A percentile compares a stretch with the other conserved stretches of the same genome.
These are phyloP conservation scores for Myotis findleyi DNA, from an alignment of 2,797 vertebrate genomes.

Conservation along the genomic window DNA sequence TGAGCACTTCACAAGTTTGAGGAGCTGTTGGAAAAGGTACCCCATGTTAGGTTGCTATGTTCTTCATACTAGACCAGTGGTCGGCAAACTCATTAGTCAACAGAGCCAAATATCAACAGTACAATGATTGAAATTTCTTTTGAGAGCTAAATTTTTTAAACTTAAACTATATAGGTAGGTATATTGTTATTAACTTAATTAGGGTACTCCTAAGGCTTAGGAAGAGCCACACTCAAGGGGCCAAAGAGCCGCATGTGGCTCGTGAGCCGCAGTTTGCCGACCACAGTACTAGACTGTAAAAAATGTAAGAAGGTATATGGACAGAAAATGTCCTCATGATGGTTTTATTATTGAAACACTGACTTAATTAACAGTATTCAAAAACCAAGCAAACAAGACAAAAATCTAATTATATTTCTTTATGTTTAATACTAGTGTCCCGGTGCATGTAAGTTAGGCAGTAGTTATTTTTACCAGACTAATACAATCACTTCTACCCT, in stretches of 20 bases:
- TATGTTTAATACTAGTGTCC: constrained; percentile 70
- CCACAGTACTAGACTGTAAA: background rate
- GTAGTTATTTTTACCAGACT: constrained; percentile 74
- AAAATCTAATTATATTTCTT: constrained; percentile 62
- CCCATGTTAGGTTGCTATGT: background rate
- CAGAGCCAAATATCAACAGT: too few species aligned
- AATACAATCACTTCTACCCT: constrained; percentile 69
- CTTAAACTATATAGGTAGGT: too few species aligned
- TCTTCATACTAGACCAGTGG: background rate
- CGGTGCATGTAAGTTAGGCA: constrained; percentile 35
- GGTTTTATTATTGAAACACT: constrained; percentile 75
- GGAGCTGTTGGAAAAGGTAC: background rate
- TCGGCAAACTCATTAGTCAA: too few species aligned
- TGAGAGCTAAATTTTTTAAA: too few species aligned
- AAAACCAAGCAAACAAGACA: constrained; percentile 34
- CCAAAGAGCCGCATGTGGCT: too few species aligned
- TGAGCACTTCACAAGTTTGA: constrained; percentile 14
- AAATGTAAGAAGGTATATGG: background rate
- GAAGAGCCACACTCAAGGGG: too few species aligned
- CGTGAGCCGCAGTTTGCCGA: too few species aligned
- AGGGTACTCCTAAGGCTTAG: too few species aligned
- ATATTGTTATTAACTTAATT: too few species aligned
- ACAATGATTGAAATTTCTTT: too few species aligned
- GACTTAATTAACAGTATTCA: constrained; percentile 75
- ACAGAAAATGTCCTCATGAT: constrained; percentile 59